Evolutionary conservation across 2,113 vertebrate species (phyloP), one percentile per base, ranked within the genome.

Genomic region (Martes martes): DNA sequence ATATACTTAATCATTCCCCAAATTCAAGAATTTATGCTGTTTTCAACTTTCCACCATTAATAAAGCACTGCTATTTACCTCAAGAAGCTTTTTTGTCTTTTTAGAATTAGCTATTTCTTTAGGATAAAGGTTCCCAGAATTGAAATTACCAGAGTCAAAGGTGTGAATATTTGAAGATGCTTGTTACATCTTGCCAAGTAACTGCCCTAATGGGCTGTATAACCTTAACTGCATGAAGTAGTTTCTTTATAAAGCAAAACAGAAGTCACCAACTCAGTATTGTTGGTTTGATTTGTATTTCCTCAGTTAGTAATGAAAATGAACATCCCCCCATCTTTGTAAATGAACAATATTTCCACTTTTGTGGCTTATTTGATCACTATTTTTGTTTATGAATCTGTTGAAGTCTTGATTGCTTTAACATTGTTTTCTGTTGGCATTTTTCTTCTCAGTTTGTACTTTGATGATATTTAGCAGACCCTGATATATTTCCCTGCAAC

Each of bases 111-210:
- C 45, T 55, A 85, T 86, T 96, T 93, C 78, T 95, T 94, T 81
- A 91, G 39, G 84, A 82, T 59, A 90, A n/a, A 92, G 55, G 0
- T 96, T 97, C 93, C 91, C 71, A 82, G 91, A 98, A 96, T 89
- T 96, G 69, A 65, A 93, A 97, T 92, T 63, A 69, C 6, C 31
- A n/a, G 86, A 97, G 89, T 95, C 81, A 87, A 87, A 86, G 59
- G n/a, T 95, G 82, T 97, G 95, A 95, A 95, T 97, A 92, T 95
- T 97, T 97, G 89, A 97, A 88, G 84, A 97, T 71, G 59, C 31
- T 95, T 81, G n/a, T 52, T 73, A 39, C 47, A n/a, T 63, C 50
- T 71, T 96, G 95, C 86, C 93, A 91, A 93, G 71, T 47, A 84
- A 90, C 63, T 96, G 15, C 84, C 76, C 63, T 15, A 39, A 65